These are phyloP conservation scores for Tipula confusa DNA, from an alignment of 2,888 invertebrate species.

Conservation along the genomic window DNA sequence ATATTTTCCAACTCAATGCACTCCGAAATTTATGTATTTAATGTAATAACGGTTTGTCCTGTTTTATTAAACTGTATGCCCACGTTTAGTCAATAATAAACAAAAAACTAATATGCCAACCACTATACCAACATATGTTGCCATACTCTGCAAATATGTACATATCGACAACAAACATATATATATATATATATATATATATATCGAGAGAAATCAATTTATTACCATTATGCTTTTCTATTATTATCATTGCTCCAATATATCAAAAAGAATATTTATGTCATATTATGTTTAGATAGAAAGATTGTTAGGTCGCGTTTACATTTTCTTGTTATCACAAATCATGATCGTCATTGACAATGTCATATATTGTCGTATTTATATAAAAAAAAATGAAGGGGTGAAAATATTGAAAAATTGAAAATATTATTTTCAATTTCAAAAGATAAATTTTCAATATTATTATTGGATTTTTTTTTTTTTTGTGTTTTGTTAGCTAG, in stretches of 20 bases:
- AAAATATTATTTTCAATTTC: constrained; percentile 20
- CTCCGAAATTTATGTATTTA: too few relatives aligned
- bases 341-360: constrained; percentile 12
- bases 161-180: not conserved
- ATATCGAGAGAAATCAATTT: not conserved
- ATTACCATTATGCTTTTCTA: not conserved
- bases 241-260: not conserved
- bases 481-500: not conserved
- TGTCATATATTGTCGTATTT: not conserved
- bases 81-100: too few relatives aligned
- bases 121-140: not conserved
- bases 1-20: too few relatives aligned
- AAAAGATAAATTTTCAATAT: constrained; percentile 12
- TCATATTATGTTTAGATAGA: not conserved
- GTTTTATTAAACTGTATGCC: too few relatives aligned
- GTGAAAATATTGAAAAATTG: constrained; percentile 25
- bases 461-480: constrained; percentile 7
- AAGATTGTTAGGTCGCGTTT: not conserved
- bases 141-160: not conserved
- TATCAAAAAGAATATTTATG: not conserved
- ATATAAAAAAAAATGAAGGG: not conserved
- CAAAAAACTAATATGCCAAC: not conserved
- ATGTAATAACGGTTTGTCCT: too few relatives aligned
- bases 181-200: not conserved
- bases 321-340: constrained; percentile 3